A percentile compares a stretch with the other conserved stretches of the same genome.
These are phyloP conservation scores for Trididemnum clinides DNA, from an alignment of 23 tunicate species.

Conservation along the genomic window DNA sequence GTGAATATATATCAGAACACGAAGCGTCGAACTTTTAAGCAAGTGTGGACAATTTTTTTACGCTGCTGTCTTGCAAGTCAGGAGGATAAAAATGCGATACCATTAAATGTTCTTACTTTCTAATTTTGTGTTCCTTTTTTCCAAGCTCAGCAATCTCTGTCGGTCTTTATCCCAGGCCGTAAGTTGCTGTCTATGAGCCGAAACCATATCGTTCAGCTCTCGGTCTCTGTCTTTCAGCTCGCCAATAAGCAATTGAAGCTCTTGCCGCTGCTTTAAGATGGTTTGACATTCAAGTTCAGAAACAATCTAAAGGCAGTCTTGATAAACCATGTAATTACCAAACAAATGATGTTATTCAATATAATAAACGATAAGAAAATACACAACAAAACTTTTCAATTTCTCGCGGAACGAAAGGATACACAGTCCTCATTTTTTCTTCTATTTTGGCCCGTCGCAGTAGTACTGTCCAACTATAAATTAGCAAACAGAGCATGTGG, in stretches of 20 bases:
- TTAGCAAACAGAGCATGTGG: too few relatives aligned
- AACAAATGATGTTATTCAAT: neutral
- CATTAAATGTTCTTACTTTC: slow-evolving; percentile 47
- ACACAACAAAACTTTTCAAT: neutral
- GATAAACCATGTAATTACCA: too few relatives aligned
- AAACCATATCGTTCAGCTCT: slow-evolving; percentile 85
- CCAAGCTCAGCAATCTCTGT: slow-evolving; percentile 44
- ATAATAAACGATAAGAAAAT: neutral
- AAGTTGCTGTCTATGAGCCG: slow-evolving; percentile 83
- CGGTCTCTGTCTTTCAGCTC: slow-evolving; percentile 85
- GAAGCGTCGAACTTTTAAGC: too few relatives aligned
- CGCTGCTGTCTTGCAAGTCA: neutral
- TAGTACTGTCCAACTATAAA: too few relatives aligned
- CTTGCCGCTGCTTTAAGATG: slow-evolving; percentile 74
- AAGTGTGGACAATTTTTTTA: too few relatives aligned
- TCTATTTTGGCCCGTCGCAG: too few relatives aligned
- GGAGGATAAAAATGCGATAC: neutral
- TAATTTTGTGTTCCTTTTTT: slow-evolving; percentile 51
- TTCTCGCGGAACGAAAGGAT: neutral
- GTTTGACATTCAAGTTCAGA: slow-evolving; percentile 65
- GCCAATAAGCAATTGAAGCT: slow-evolving; percentile 67
- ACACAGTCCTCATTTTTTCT: neutral
- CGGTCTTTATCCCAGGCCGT: slow-evolving; percentile 85
- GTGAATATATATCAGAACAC: too few relatives aligned
- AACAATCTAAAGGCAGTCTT: slow-evolving; percentile 31